Evolutionary conservation across 1,140 invertebrate genomes (phyloP), one percentile per base, ranked within the genome.

Genomic region (Philopotamus ludificatus): DNA sequence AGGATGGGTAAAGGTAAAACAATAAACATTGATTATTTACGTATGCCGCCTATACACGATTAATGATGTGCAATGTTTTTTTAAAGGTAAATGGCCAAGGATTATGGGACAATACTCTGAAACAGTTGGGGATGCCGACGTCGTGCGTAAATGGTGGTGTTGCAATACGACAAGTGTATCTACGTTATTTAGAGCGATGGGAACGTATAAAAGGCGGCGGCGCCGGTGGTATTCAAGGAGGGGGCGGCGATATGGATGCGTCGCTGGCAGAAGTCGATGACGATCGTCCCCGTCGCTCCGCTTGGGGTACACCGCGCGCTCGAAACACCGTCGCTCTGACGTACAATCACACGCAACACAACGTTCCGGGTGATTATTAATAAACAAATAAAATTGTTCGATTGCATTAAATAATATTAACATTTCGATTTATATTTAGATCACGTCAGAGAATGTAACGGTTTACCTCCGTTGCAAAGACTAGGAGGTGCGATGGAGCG

Each of bases 1-100:
- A 72, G 95, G 95, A 74, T 93, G 94, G 85, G 87, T 93, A 72
- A 95, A 94, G 87, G 94, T 97, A 79, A 85, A 16, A 9, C 18
- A 2, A 18, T 44, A n/a, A n/a, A n/a, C n/a, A n/a, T n/a, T n/a
- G n/a, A n/a, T n/a, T n/a, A n/a, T n/a, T n/a, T n/a, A n/a, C n/a
- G n/a, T n/a, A n/a, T n/a, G n/a, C n/a, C n/a, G n/a, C n/a, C n/a
- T n/a, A n/a, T n/a, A n/a, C n/a, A n/a, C n/a, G n/a, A n/a, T n/a
- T n/a, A n/a, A n/a, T n/a, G n/a, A n/a, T n/a, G 7, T 49, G 7
- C 8, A n/a, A n/a, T n/a, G n/a, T n/a, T n/a, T n/a, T 63, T 57
- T 86, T 85, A 4, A 78, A 94, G 91, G 89, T 94, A 26, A 93
- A 92, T 78, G 85, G 86, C 71, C 87, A 89, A 71, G 90, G 93